A percentile compares a stretch with the other conserved stretches of the same genome.
Conservation (phyloP, 2,797 vertebrate species). For the Thunnus albacares region DNA sequence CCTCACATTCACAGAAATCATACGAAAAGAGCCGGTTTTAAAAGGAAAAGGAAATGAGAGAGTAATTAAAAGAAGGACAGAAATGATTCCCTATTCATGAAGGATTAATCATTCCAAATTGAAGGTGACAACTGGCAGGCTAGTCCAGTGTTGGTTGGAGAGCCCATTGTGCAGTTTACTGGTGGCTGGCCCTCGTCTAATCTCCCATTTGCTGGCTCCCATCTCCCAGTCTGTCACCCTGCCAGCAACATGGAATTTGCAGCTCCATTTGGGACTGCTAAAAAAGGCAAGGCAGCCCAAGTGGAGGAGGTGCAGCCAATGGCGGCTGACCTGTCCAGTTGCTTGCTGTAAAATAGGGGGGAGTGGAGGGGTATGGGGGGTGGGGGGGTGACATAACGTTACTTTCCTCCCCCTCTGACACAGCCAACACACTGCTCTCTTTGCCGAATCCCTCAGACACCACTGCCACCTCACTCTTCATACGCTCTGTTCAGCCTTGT, state of each 20-base stretch:
- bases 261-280: conserved; percentile 92
- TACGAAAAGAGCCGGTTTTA: conserved; percentile 3
- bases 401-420: conserved; percentile 58
- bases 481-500: conserved; percentile 73
- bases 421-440: conserved; percentile 41
- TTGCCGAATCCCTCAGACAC: conserved; percentile 8
- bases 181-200: conserved; percentile 80
- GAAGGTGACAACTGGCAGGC: conserved; percentile 78
- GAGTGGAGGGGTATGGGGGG: conserved; percentile 11
- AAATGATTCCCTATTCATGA: conserved; percentile 63
- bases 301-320: conserved; percentile 92
- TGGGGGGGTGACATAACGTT: conserved; percentile 62
- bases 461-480: conserved; percentile 12
- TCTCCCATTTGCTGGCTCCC: conserved; percentile 92
- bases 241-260: conserved; percentile 92
- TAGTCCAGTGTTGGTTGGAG: conserved; percentile 60
- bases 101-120: conserved; percentile 67
- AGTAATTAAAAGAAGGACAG: conserved; percentile 61
- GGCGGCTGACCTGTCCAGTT: conserved; percentile 85
- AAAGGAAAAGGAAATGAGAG: conserved; percentile 34
- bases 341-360: conserved; percentile 82
- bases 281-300: conserved; percentile 97
- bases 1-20: conserved; percentile 38
- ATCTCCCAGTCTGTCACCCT: conserved; percentile 90
- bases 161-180: conserved; percentile 71